phyloP scores from a whole-genome alignment of 2,797 vertebrate species.

The Sebastes iracundus region DNA sequence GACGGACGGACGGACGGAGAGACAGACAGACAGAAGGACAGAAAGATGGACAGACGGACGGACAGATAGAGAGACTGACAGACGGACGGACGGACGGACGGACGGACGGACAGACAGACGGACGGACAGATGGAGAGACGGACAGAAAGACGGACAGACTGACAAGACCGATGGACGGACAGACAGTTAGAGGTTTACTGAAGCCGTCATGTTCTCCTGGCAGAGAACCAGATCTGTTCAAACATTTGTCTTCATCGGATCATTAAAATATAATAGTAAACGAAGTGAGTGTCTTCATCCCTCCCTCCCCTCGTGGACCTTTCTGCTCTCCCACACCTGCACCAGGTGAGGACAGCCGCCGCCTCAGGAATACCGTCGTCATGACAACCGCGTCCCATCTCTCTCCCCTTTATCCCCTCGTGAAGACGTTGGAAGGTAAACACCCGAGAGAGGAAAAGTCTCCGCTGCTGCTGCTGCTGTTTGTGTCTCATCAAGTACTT shows the following conservation, averaged over 20 bases:
- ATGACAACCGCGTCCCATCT: background rate
- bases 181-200: too few species aligned
- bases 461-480: background rate
- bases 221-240: too few species aligned
- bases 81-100: fast-evolving
- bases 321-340: background rate
- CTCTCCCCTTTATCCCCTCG: background rate
- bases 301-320: background rate
- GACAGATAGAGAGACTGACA: too few species aligned
- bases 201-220: too few species aligned
- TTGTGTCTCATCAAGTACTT: background rate
- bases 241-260: background rate
- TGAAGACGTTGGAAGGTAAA: background rate
- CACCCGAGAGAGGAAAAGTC: background rate
- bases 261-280: background rate
- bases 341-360: background rate
- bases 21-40: fast-evolving
- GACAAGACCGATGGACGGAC: too few species aligned
- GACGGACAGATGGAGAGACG: too few species aligned
- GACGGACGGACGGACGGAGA: too few species aligned
- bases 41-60: too few species aligned
- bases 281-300: background rate
- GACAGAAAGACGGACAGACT: too few species aligned
- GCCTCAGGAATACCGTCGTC: background rate
- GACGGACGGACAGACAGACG: fast-evolving